These are phyloP conservation scores for Diachasma alloeum DNA, from an alignment of 1,140 invertebrate genomes.

Conservation along the genomic window DNA sequence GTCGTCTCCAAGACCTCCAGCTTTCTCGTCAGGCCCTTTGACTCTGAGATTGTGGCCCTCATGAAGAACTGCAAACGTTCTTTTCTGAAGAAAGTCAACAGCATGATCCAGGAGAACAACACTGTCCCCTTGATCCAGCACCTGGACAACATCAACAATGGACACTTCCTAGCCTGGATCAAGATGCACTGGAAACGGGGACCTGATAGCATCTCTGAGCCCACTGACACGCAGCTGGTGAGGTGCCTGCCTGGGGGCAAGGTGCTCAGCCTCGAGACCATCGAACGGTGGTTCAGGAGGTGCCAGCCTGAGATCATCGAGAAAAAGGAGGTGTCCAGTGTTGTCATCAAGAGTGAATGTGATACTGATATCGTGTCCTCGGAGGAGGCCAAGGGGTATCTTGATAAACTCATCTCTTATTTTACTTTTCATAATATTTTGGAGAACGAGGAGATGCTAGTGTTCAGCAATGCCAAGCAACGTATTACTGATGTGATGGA, in stretches of 20 bases:
- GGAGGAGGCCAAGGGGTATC: background rate
- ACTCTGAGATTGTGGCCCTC: background rate
- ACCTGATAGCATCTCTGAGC: background rate
- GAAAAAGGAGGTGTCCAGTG: background rate
- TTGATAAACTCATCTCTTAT: background rate
- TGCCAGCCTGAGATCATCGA: background rate
- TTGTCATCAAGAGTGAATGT: background rate
- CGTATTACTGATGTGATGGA: background rate
- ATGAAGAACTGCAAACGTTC: background rate
- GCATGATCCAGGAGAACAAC: background rate
- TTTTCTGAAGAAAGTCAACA: background rate
- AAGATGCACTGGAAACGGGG: background rate
- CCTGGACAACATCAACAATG: background rate
- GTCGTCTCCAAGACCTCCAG: background rate
- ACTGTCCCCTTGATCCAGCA: background rate
- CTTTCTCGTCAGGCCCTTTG: background rate
- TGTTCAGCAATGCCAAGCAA: background rate
- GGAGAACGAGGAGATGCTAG: background rate
- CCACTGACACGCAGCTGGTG: background rate
- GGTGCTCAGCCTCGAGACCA: background rate
- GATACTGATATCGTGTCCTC: background rate
- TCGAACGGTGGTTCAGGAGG: background rate
- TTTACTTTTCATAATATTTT: background rate
- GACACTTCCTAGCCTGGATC: background rate
- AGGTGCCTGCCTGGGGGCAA: background rate